Base-by-base conservation (phyloP, 1,140 invertebrate species). In the Drosophila ambigua region DNA sequence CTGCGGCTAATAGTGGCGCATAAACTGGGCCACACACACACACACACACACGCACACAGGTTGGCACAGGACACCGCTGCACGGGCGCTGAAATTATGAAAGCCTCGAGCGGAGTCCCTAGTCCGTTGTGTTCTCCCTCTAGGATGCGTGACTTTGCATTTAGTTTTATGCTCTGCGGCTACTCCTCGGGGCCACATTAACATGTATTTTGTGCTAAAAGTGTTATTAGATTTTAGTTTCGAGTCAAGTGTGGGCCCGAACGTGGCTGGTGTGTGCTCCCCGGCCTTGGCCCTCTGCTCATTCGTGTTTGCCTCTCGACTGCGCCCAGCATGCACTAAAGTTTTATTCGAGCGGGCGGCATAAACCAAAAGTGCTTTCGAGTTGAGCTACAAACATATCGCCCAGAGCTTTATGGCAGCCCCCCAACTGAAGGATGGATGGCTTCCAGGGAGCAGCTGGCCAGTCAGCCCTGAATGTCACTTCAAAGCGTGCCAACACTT, bases 221-320 rank as follows among this genome's bases (percentile, higher is more conserved):
- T 87, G 83, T 89, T 87, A 87, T 87, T 87, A 87, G 83, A 87
- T 87, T 87, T 87, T 87, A 87, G 83, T 89, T 87, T 88, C 83
- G 78, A 87, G 83, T 87, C 83, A 88, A 87, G 79, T 87, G 83
- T 67, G 74, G 69, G 51, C 46, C 51, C 5, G 44, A 9, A 45
- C 52, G 55, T 62, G 28, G 6, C 28, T 28, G 8, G 24, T 13
- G 48, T 44, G 65, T 62, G 28, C 2, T 24, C 23, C 4, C 23
- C 23, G 23, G 23, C 23, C 23, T 24, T 77, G 78, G 53, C 66
- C 28, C 39, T 3, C 28, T 60, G 60, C 67, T 68, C 73, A 60
- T 74, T 71, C 72, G 66, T 28, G 28, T 28, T 35, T 35, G 31
- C 31, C 8, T 11, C 31, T 52, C 43, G 58, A 58, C 67, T 58